Conservation (phyloP, 2,888 invertebrate genomes). For the Loripinus fragilis region DNA sequence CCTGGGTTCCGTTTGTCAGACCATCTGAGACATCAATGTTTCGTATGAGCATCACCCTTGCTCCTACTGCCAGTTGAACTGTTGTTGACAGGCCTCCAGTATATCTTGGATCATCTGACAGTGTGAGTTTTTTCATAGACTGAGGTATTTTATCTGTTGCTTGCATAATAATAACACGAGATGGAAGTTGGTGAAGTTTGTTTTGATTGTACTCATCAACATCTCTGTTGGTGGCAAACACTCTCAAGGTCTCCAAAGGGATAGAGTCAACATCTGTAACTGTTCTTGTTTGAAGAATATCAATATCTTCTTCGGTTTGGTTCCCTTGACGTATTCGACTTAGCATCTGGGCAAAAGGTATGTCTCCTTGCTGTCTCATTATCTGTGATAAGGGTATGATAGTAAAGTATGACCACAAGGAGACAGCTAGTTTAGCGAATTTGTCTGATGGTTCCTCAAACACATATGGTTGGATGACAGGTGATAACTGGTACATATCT, state of each 20-base stretch:
- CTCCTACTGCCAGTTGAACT: background rate
- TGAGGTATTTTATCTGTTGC: background rate
- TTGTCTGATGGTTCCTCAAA: background rate
- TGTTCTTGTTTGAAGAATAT: background rate
- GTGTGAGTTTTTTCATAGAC: background rate
- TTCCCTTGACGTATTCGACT: background rate
- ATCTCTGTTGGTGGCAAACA: slow-evolving; percentile 1
- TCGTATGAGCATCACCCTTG: slow-evolving; percentile 15
- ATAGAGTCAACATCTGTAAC: background rate
- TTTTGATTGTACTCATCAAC: slow-evolving; percentile 1
- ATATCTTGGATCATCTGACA: slow-evolving; percentile 17
- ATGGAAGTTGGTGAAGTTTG: background rate
- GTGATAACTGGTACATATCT: slow-evolving; percentile 20
- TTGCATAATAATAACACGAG: background rate
- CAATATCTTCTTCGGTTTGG: background rate
- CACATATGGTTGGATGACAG: background rate
- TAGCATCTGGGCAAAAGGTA: background rate
- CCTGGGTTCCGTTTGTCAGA: slow-evolving; percentile 15
- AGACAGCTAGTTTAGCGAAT: background rate
- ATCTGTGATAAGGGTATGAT: background rate
- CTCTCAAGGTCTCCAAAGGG: background rate
- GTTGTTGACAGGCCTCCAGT: slow-evolving; percentile 18
- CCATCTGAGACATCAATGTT: slow-evolving; percentile 28
- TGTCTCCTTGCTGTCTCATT: background rate
- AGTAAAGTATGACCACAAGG: background rate